A percentile compares a stretch with the other conserved stretches of the same genome.
Evolutionary conservation across 2,113 vertebrate genomes (phyloP).

Genomic region (Oreotragus oreotragus): DNA sequence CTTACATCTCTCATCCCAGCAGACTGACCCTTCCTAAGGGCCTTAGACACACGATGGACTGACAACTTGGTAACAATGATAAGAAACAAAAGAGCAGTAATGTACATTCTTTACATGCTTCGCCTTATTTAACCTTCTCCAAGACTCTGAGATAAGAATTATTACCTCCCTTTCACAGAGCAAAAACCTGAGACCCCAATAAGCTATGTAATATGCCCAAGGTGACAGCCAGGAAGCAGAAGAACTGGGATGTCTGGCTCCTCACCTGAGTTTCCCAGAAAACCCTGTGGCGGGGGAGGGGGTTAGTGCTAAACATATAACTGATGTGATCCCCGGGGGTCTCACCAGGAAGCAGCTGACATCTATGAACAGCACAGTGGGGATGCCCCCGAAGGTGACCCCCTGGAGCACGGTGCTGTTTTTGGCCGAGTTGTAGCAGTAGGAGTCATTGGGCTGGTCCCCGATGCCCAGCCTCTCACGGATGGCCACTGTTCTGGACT

Average conservation of each 20-base stretch:
- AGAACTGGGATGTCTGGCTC: not conserved
- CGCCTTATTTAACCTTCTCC: not conserved
- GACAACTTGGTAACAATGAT: too few relatives aligned
- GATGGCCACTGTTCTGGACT: constrained; percentile 58
- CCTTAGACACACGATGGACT: not conserved
- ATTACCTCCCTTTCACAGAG: not conserved
- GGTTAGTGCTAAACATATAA: not conserved
- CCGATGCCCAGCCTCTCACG: constrained; percentile 70
- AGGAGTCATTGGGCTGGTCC: constrained; percentile 70
- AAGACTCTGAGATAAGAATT: not conserved
- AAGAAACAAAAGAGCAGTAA: not conserved
- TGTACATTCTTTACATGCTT: too few relatives aligned
- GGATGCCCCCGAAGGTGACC: constrained; percentile 91
- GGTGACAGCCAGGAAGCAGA: not conserved
- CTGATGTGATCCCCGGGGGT: not conserved
- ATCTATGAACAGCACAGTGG: constrained; percentile 89
- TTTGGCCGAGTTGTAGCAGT: constrained; percentile 85
- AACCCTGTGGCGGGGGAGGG: rapidly evolving
- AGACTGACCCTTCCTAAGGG: not conserved
- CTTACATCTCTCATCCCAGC: too few relatives aligned
- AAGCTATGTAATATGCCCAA: rapidly evolving
- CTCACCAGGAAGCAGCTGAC: constrained; percentile 90
- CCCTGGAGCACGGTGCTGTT: constrained; percentile 89
- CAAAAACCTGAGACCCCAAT: not conserved
- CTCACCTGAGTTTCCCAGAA: not conserved